A percentile compares a stretch with the other conserved stretches of the same genome.
Conservation (phyloP, 1,140 invertebrate species). For the Sycophaga agraensis region DNA sequence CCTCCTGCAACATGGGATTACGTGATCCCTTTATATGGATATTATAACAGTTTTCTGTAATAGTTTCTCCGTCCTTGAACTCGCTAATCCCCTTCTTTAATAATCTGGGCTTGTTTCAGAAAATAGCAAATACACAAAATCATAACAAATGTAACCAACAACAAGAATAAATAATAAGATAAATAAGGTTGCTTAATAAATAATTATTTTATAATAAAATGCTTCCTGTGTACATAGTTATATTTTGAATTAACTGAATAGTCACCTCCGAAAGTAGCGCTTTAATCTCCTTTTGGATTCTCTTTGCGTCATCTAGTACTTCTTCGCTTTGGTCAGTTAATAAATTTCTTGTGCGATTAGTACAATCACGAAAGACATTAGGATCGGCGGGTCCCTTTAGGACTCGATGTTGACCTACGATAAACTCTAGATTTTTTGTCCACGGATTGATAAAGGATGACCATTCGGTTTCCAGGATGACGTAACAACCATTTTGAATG, state of each 20-base stretch:
- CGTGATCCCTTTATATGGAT: slow-evolving; percentile 52
- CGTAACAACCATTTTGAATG: slow-evolving; percentile 80
- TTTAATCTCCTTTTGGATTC: slow-evolving; percentile 70
- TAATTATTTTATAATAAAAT: neutral
- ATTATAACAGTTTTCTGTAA: slow-evolving; percentile 35
- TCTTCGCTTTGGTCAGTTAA: slow-evolving; percentile 57
- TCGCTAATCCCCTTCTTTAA: neutral
- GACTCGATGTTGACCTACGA: slow-evolving; percentile 84
- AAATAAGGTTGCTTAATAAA: neutral
- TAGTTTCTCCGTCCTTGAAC: slow-evolving; percentile 34
- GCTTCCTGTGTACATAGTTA: too few relatives aligned
- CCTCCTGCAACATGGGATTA: slow-evolving; percentile 66
- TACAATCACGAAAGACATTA: slow-evolving; percentile 67
- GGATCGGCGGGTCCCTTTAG: slow-evolving; percentile 74
- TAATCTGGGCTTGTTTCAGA: too few relatives aligned
- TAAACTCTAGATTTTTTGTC: slow-evolving; percentile 87
- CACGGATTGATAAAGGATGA: slow-evolving; percentile 93
- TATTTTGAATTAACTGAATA: neutral
- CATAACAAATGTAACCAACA: too few relatives aligned
- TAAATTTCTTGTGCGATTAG: slow-evolving; percentile 49
- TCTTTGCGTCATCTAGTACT: slow-evolving; percentile 62
- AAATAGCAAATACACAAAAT: too few relatives aligned
- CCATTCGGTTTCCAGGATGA: slow-evolving; percentile 88
- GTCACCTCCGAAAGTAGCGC: slow-evolving; percentile 67
- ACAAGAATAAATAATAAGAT: slow-evolving; percentile 16